Evolutionary conservation across 2,113 vertebrate genomes (phyloP).

Genomic region (Bolborhynchus lineola): DNA sequence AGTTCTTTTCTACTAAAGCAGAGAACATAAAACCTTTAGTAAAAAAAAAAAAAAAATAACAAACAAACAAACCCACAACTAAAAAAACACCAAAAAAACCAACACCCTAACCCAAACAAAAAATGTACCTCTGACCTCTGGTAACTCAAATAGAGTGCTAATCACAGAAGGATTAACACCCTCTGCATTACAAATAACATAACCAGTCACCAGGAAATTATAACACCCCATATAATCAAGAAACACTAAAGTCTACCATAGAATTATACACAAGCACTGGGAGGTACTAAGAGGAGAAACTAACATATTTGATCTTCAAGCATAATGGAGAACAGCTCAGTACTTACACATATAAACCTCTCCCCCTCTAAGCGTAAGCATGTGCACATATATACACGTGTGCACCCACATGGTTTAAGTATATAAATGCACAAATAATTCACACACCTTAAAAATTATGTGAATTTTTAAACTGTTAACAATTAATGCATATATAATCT

Average conservation of each 20-base stretch:
- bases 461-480: neutral
- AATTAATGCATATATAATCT: neutral
- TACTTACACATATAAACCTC: neutral
- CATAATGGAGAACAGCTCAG: neutral
- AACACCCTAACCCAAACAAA: neutral
- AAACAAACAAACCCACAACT: neutral
- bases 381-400: fast-evolving
- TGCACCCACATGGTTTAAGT: fast-evolving
- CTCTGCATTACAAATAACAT: conserved; percentile 45
- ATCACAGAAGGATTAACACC: conserved; percentile 58
- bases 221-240: conserved; percentile 30
- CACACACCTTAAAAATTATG: neutral
- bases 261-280: neutral
- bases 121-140: conserved; percentile 15
- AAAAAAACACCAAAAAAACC: neutral
- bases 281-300: neutral
- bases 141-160: conserved; percentile 30
- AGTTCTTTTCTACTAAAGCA: neutral
- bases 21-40: neutral
- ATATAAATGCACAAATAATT: neutral
- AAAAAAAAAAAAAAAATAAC: neutral
- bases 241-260: neutral
- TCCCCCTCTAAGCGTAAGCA: neutral
- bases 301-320: neutral
- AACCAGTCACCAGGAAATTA: conserved; percentile 39